These are phyloP conservation scores for Dusona sp. DNA, from an alignment of 2,888 invertebrate genomes.

Conservation along the genomic window DNA sequence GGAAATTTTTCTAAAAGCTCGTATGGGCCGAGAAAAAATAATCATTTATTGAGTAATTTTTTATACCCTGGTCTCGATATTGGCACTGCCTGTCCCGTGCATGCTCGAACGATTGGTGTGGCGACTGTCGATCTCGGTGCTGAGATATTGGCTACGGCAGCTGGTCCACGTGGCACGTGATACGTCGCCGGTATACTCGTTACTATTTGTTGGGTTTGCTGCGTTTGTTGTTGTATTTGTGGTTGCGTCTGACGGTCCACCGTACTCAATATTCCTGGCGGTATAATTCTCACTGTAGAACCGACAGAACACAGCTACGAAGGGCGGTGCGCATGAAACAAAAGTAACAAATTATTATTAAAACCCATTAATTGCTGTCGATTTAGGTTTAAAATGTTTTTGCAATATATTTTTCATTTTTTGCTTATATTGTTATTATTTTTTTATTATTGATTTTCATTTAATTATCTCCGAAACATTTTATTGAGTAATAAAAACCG, in stretches of 20 bases:
- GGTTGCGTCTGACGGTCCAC: constrained; percentile 80
- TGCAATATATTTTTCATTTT: background rate
- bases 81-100: constrained; percentile 79
- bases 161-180: constrained; percentile 87
- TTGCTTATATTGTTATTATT: background rate
- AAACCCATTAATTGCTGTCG: background rate
- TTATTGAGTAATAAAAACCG: background rate
- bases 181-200: constrained; percentile 84
- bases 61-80: constrained; percentile 80
- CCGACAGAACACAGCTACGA: constrained; percentile 82
- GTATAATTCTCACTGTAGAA: constrained; percentile 82
- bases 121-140: constrained; percentile 89
- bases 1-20: background rate
- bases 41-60: background rate
- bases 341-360: constrained; percentile 47
- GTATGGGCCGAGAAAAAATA: background rate
- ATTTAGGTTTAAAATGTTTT: background rate
- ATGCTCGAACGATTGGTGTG: constrained; percentile 84
- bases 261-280: constrained; percentile 80
- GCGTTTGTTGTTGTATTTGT: constrained; percentile 73
- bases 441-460: background rate
- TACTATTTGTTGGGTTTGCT: constrained; percentile 80
- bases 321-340: constrained; percentile 51
- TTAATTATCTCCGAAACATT: background rate
- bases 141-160: constrained; percentile 91